Base-by-base conservation (phyloP, 2,113 vertebrate genomes). In the Brachyistius frenatus region DNA sequence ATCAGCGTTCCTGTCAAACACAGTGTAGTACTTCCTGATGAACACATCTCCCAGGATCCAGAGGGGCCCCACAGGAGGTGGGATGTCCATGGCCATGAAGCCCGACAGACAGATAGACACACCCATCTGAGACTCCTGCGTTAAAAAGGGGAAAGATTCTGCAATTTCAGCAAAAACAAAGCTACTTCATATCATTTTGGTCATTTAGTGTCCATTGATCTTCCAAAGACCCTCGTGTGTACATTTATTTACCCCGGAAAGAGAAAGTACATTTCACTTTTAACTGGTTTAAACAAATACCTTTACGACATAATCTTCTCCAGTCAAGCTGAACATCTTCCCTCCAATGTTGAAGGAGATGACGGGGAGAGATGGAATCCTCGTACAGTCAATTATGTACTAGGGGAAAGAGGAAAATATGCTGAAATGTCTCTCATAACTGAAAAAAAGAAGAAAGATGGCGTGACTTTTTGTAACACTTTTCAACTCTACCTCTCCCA, bases 21-120 rank as follows among this genome's bases (percentile, higher is more conserved):
- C 93, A 0, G 97, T 95, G 91, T 99, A 99, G 93, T 96, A 99
- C 76, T 93, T 93, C 9, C 98, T 97, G 2, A 99, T 99, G 92
- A 99, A 99, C n/a, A 99, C 97, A 39, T 99, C 98, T 14, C 98
- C 98, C 90, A 99, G 92, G 90, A 99, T 99, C 98, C 98, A 99
- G 69, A 99, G 95, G 0, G 98, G 98, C 47, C 98, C 98, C 0
- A 91, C 96, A 0, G 98, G 98, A 0, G 96, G 91, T 0, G 98
- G 97, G 79, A 99, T 94, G 50, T 99, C 97, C 94, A 99, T 93
- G 30, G 93, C 96, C 95, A 99, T 97, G 93, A 99, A 99, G 66
- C 98, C 98, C 0, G 97, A 99, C 86, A 99, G 76, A 84, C 98
- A 99, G 13, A 99, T 73, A 2, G 92, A 94, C 73, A 93, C 89